phyloP scores from a whole-genome alignment of 1,140 invertebrate genomes.

The Heliconius hermathena region DNA sequence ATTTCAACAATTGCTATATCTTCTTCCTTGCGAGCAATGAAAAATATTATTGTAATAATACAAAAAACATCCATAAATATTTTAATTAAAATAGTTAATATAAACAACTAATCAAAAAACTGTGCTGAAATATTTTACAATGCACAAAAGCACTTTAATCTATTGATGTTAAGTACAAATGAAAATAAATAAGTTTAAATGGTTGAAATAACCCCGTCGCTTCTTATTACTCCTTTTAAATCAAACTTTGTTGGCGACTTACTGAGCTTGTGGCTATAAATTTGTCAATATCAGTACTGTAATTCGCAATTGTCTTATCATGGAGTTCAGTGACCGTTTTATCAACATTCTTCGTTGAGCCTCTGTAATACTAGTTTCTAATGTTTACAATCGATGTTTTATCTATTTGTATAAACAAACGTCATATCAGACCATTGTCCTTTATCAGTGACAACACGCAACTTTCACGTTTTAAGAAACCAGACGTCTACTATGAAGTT shows the following conservation, averaged over 20 bases:
- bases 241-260: not conserved
- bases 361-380: constrained; percentile 39
- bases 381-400: constrained; percentile 43
- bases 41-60: too few species aligned
- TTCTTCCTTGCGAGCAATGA: too few species aligned
- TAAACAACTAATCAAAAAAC: too few species aligned
- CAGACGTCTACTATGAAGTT: too few species aligned
- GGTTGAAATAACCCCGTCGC: not conserved
- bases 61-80: too few species aligned
- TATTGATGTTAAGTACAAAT: not conserved
- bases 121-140: not conserved
- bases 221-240: constrained; percentile 31
- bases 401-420: constrained; percentile 32
- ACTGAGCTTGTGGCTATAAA: constrained; percentile 22
- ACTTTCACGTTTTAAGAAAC: too few species aligned
- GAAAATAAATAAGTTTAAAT: constrained; percentile 7
- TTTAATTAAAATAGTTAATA: too few species aligned
- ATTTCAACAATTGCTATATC: too few species aligned
- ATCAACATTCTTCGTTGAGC: constrained; percentile 62
- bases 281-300: constrained; percentile 40
- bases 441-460: not conserved
- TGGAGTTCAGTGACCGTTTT: constrained; percentile 60
- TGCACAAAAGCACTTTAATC: not conserved
- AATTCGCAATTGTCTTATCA: constrained; percentile 48
- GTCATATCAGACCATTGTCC: constrained; percentile 26